phyloP scores from a whole-genome alignment of 2,888 invertebrate genomes.

The Rhogogaster chlorosoma region DNA sequence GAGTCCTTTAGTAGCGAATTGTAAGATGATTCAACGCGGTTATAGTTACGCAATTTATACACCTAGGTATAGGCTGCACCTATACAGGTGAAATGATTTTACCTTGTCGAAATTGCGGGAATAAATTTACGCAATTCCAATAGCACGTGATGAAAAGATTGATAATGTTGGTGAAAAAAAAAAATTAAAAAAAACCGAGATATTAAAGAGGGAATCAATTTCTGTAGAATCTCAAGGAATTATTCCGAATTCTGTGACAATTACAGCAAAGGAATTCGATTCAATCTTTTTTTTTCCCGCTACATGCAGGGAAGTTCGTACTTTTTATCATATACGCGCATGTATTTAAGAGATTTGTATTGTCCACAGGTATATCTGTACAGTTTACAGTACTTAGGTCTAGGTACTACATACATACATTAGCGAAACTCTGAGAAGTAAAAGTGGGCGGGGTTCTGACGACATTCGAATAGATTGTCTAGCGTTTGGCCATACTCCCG shows the following conservation, averaged over 20 bases:
- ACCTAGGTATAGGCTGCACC: neutral
- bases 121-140: neutral
- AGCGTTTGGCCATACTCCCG: neutral
- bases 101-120: neutral
- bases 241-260: neutral
- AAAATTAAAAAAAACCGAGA: neutral
- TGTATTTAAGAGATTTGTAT: neutral
- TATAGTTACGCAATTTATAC: neutral
- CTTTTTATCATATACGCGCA: neutral
- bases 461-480: constrained; percentile 40
- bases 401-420: neutral
- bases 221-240: neutral
- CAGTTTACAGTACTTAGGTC: neutral
- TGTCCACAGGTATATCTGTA: neutral
- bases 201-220: neutral
- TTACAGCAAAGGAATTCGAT: neutral
- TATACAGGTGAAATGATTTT: neutral
- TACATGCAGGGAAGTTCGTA: neutral
- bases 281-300: neutral
- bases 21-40: neutral
- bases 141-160: neutral
- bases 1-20: neutral
- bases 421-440: constrained; percentile 35
- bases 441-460: constrained; percentile 41
- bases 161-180: neutral